Percentiles rank a stretch among this genome's conserved stretches.
These are phyloP conservation scores for Loriculus beryllinus DNA, from an alignment of 2,797 vertebrate genomes.

Conservation along the genomic window DNA sequence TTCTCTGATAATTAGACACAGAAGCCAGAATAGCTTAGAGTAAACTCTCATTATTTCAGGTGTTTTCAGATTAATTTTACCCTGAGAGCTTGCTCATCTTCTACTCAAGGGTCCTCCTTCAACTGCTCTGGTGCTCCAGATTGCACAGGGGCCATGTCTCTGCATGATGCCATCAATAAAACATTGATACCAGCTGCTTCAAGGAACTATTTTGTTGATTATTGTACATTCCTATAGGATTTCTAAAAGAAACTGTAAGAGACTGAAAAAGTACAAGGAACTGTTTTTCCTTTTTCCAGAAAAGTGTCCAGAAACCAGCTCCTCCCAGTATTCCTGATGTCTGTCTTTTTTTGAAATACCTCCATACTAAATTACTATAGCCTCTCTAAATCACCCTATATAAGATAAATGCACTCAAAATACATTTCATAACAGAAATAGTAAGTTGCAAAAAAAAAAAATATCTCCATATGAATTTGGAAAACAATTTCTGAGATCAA, in stretches of 20 bases:
- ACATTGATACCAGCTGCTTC: neutral
- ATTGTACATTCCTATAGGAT: neutral
- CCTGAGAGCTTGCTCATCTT: neutral
- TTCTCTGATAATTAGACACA: neutral
- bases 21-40: neutral
- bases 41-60: neutral
- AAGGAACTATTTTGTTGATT: neutral
- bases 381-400: neutral
- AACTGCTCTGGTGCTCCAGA: neutral
- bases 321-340: neutral
- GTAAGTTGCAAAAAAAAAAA: neutral
- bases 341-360: neutral
- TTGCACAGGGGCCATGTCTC: neutral
- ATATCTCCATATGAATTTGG: neutral
- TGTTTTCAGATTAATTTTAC: neutral
- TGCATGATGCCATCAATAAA: neutral
- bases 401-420: neutral
- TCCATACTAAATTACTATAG: neutral
- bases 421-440: neutral
- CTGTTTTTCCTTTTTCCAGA: neutral
- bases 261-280: neutral
- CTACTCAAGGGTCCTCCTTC: neutral
- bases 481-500: neutral
- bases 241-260: neutral
- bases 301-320: neutral